These are phyloP conservation scores for Romanomermis culicivorax DNA, from an alignment of 2,888 invertebrate species.

Conservation along the genomic window DNA sequence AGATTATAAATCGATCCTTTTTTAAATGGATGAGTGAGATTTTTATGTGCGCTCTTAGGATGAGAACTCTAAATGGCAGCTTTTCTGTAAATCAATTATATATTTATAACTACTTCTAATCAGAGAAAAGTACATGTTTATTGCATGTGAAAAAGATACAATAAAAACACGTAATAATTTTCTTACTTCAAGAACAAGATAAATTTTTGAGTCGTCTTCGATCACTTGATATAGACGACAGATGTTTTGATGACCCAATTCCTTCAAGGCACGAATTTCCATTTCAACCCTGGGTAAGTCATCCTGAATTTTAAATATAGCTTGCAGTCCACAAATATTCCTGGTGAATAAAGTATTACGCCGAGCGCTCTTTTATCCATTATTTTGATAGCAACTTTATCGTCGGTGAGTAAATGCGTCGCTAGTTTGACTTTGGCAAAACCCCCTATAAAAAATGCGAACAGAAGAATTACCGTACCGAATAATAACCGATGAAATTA, in stretches of 20 bases:
- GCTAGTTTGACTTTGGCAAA: conserved; percentile 60
- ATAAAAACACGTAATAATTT: too few species aligned
- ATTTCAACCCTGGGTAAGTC: conserved; percentile 48
- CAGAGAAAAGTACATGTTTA: too few species aligned
- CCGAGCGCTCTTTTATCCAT: conserved; percentile 52
- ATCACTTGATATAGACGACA: conserved; percentile 56
- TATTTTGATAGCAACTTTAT: conserved; percentile 59
- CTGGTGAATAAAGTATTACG: conserved; percentile 31
- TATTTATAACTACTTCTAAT: too few species aligned
- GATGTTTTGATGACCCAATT: conserved; percentile 48
- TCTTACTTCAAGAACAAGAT: conserved; percentile 51
- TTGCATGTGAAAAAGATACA: too few species aligned
- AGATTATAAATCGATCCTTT: neutral
- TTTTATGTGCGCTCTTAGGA: too few species aligned
- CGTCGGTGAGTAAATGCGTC: conserved; percentile 52
- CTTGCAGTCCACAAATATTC: conserved; percentile 11
- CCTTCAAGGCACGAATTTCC: conserved; percentile 51
- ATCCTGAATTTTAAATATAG: conserved; percentile 34
- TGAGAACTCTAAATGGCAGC: too few species aligned
- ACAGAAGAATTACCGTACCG: neutral
- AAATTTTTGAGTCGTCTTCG: conserved; percentile 50
- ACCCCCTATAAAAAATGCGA: conserved; percentile 39
- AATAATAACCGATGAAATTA: neutral
- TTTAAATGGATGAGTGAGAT: too few species aligned
- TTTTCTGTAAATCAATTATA: too few species aligned